Evolutionary conservation across 2,113 vertebrate species (phyloP).

Genomic region (human): GRCh38 chr2:203487001-203487500

Average conservation of each 20-base stretch:
- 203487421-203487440: too few relatives aligned
- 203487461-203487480: too few relatives aligned
- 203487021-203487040: not conserved
- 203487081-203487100: conserved; percentile 5
- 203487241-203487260: not conserved
- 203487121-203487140: not conserved
- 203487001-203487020: not conserved
- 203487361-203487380: not conserved
- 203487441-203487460: too few relatives aligned
- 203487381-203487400: too few relatives aligned
- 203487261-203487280: not conserved
- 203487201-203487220: not conserved
- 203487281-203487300: not conserved
- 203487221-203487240: conserved; percentile 24
- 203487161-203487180: not conserved
- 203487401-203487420: too few relatives aligned
- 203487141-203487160: not conserved
- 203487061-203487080: not conserved
- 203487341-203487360: not conserved
- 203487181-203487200: conserved; percentile 3
- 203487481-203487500: too few relatives aligned
- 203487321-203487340: not conserved
- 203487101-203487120: not conserved
- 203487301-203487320: not conserved
- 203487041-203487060: not conserved